Evolutionary conservation across 2,797 vertebrate species (phyloP).

Genomic region (Holocentrus rufus): DNA sequence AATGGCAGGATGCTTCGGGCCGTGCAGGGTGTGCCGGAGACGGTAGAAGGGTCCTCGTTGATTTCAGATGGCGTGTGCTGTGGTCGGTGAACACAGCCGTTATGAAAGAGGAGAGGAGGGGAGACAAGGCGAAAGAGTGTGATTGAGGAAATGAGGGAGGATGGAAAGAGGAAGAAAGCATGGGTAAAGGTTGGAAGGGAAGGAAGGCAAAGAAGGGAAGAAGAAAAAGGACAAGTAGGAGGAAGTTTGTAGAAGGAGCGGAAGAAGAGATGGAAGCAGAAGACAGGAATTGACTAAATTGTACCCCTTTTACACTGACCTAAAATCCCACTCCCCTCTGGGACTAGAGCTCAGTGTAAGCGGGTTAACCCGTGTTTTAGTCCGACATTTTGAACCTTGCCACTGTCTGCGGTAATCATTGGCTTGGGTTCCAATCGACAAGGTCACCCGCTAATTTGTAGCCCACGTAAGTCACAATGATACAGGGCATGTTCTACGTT

Average conservation of each 20-base stretch:
- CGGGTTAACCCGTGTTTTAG: too few species aligned
- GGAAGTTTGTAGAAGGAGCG: not conserved
- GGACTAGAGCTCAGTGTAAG: too few species aligned
- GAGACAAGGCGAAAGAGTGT: not conserved
- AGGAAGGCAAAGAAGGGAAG: not conserved
- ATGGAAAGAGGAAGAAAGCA: constrained; percentile 13
- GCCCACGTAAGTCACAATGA: too few species aligned
- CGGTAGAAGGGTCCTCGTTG: not conserved
- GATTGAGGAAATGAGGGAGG: constrained; percentile 22
- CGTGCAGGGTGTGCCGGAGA: constrained; percentile 6
- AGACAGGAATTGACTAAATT: constrained; percentile 29
- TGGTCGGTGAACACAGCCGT: not conserved
- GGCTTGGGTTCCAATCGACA: too few species aligned
- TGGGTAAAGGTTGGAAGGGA: not conserved
- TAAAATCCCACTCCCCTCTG: too few species aligned
- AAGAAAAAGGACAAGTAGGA: not conserved
- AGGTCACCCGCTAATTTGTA: too few species aligned
- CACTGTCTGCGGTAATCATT: too few species aligned
- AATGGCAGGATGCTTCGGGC: constrained; percentile 32
- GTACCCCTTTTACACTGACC: not conserved
- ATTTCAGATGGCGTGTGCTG: constrained; percentile 11
- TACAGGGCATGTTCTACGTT: too few species aligned
- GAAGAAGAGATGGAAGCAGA: constrained; percentile 10
- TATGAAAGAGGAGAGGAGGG: not conserved
- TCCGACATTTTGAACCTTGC: too few species aligned